Percentiles rank a stretch among this genome's conserved stretches.
These are phyloP conservation scores for Formica selysi DNA, from an alignment of 1,140 invertebrate species.

Conservation along the genomic window DNA sequence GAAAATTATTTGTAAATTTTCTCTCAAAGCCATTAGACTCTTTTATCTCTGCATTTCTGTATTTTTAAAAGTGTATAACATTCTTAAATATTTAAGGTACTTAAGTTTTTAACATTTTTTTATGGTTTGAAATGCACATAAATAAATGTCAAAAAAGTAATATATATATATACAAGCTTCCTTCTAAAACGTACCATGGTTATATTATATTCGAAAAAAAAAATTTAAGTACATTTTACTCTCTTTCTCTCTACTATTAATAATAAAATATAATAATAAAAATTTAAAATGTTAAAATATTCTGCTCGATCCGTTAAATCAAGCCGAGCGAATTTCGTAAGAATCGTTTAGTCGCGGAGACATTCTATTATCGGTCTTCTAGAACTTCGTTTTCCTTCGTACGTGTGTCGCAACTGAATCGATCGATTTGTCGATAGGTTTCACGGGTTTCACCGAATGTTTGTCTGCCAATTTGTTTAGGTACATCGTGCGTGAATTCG, in stretches of 20 bases:
- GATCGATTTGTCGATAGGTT: slow-evolving; percentile 66
- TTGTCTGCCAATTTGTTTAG: slow-evolving; percentile 76
- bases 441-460: slow-evolving; percentile 68
- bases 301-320: neutral
- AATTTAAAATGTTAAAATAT: neutral
- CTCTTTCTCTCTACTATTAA: neutral
- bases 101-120: neutral
- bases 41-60: neutral
- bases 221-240: neutral
- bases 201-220: neutral
- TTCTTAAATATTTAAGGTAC: neutral
- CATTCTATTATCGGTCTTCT: slow-evolving; percentile 58
- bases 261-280: neutral
- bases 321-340: neutral
- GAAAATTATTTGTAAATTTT: neutral
- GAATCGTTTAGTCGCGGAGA: no score
- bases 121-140: neutral
- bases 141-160: neutral
- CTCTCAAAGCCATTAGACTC: neutral
- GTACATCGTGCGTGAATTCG: slow-evolving; percentile 71
- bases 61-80: neutral
- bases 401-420: slow-evolving; percentile 70
- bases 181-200: neutral
- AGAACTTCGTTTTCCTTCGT: slow-evolving; percentile 36
- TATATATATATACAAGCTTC: neutral